A percentile compares a stretch with the other conserved stretches of the same genome.
Conservation (phyloP, 1,140 invertebrate genomes). For the Brachionus koreanus region DNA sequence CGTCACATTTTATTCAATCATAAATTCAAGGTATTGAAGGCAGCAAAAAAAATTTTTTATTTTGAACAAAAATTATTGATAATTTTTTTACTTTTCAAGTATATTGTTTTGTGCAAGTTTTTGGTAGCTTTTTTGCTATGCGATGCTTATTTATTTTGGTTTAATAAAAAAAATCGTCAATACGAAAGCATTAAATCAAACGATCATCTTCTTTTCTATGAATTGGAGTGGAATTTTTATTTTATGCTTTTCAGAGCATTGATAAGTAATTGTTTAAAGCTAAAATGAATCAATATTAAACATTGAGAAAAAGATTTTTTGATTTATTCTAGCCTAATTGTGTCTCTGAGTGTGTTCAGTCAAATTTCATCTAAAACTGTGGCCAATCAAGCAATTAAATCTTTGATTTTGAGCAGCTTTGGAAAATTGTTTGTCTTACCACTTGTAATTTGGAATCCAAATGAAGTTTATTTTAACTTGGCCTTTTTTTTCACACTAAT, state of each 20-base stretch:
- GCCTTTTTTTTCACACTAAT: background rate
- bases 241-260: slow-evolving; percentile 14
- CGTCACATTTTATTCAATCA: slow-evolving; percentile 21
- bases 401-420: slow-evolving; percentile 33
- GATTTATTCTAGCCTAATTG: background rate
- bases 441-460: slow-evolving; percentile 41
- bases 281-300: background rate
- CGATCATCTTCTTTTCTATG: slow-evolving; percentile 38
- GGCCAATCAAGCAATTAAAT: background rate
- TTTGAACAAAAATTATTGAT: background rate
- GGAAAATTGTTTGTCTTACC: slow-evolving; percentile 34
- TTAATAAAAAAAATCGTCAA: slow-evolving; percentile 41
- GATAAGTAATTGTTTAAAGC: background rate
- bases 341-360: background rate
- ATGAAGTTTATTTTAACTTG: slow-evolving; percentile 28
- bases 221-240: slow-evolving; percentile 43
- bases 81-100: background rate
- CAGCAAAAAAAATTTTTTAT: background rate
- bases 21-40: slow-evolving; percentile 3
- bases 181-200: slow-evolving; percentile 37
- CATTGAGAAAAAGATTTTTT: background rate
- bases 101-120: background rate
- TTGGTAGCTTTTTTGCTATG: slow-evolving; percentile 23
- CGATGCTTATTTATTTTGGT: slow-evolving; percentile 41
- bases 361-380: background rate